Percentiles rank a stretch among this genome's conserved stretches.
Conservation (phyloP, 2,888 invertebrate species). For the Leptogaster cylindrica region DNA sequence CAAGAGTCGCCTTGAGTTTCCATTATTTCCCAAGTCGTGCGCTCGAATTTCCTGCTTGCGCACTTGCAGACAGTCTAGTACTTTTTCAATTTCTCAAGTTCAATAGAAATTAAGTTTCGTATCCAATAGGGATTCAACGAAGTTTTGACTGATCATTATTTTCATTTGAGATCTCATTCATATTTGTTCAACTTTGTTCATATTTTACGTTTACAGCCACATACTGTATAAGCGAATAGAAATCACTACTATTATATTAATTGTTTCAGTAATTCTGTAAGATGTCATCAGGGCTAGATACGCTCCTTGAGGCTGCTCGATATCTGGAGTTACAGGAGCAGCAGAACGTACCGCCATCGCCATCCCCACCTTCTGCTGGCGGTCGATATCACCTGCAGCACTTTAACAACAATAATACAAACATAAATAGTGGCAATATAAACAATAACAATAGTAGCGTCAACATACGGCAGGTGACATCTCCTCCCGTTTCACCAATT, state of each 20-base stretch:
- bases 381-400: constrained; percentile 33
- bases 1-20: too few relatives aligned
- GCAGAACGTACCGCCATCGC: constrained; percentile 47
- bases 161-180: too few relatives aligned
- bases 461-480: constrained; percentile 7
- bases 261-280: constrained; percentile 26
- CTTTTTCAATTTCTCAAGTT: too few relatives aligned
- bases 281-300: constrained; percentile 56
- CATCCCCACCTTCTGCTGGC: constrained; percentile 42
- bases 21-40: too few relatives aligned
- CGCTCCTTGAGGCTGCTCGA: constrained; percentile 58
- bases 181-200: too few relatives aligned
- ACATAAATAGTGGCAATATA: constrained; percentile 27
- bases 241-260: too few relatives aligned
- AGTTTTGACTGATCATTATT: too few relatives aligned
- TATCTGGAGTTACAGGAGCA: constrained; percentile 59
- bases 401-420: constrained; percentile 25
- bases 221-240: neutral
- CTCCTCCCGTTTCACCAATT: constrained; percentile 31
- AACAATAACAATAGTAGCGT: neutral
- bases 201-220: too few relatives aligned
- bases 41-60: too few relatives aligned
- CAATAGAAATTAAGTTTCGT: too few relatives aligned
- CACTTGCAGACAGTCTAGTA: too few relatives aligned
- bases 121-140: too few relatives aligned